phyloP scores from a whole-genome alignment of 1,140 invertebrate genomes.

The Bombus waltoni region DNA sequence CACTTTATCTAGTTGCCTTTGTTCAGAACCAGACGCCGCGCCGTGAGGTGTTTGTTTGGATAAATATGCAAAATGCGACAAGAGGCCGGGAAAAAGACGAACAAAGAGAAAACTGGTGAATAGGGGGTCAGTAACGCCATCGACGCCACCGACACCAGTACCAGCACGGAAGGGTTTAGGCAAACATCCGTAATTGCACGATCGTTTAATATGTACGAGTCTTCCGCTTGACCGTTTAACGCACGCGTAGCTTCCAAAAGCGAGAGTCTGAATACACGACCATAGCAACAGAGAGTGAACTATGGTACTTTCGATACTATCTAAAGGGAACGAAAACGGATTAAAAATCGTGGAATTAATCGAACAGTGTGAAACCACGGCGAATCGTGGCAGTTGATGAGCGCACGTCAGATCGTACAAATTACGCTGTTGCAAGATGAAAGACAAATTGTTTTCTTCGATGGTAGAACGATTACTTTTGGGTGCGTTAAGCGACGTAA shows the following conservation, averaged over 20 bases:
- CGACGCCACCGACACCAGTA: background rate
- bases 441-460: too few relatives aligned
- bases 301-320: background rate
- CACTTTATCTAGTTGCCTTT: slow-evolving; percentile 62
- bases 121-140: background rate
- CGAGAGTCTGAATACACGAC: background rate
- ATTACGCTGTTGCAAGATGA: background rate
- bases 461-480: too few relatives aligned
- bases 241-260: background rate
- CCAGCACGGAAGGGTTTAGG: background rate
- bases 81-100: background rate
- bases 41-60: slow-evolving; percentile 3
- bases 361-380: background rate
- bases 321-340: slow-evolving; percentile 8
- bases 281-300: slow-evolving; percentile 6
- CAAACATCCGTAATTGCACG: slow-evolving; percentile 48
- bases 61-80: slow-evolving; percentile 4
- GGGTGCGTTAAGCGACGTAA: background rate
- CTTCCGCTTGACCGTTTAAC: slow-evolving; percentile 20
- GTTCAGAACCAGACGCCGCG: slow-evolving; percentile 3
- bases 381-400: too few relatives aligned
- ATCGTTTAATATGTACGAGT: slow-evolving; percentile 43
- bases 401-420: background rate
- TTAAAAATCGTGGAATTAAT: slow-evolving; percentile 16
- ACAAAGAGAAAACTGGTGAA: background rate